Conservation (phyloP, 2,888 invertebrate genomes). For the Cephus nigrinus region DNA sequence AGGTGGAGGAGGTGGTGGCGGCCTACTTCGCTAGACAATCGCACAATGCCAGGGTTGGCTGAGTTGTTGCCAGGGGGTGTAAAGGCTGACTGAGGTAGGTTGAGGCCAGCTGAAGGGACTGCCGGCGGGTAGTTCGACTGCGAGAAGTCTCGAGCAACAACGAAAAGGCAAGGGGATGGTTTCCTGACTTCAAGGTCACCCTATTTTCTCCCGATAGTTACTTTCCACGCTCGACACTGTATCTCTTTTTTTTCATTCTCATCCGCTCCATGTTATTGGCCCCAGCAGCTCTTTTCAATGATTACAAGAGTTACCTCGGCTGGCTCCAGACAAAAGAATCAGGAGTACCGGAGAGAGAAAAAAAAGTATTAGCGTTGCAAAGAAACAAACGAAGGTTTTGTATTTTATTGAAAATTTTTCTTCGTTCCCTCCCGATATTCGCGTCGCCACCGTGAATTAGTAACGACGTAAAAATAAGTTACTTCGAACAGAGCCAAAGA, state of each 20-base stretch:
- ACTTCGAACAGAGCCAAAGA: neutral
- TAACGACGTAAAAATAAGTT: neutral
- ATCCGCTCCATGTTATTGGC: neutral
- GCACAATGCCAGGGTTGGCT: constrained; percentile 37
- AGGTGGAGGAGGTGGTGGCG: constrained; percentile 40
- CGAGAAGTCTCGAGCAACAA: neutral
- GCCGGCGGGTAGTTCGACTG: neutral
- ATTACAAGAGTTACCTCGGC: neutral
- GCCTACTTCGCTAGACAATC: constrained; percentile 58
- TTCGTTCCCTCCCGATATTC: neutral
- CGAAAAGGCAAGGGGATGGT: constrained; percentile 26
- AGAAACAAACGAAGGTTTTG: neutral
- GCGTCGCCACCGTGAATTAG: neutral
- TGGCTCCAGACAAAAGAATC: neutral
- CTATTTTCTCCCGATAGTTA: neutral
- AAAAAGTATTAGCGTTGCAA: neutral
- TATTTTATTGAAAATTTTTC: neutral
- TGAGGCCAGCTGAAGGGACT: constrained; percentile 11
- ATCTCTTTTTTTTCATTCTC: neutral
- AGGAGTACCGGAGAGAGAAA: neutral
- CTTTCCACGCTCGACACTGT: neutral
- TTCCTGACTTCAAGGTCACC: constrained; percentile 41
- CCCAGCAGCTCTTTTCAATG: neutral
- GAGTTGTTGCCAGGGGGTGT: constrained; percentile 20
- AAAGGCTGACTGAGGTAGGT: constrained; percentile 12